Evolutionary conservation across 2,797 vertebrate genomes (phyloP), one percentile per base, ranked within the genome.

Genomic region (Odontamblyopus rebecca): DNA sequence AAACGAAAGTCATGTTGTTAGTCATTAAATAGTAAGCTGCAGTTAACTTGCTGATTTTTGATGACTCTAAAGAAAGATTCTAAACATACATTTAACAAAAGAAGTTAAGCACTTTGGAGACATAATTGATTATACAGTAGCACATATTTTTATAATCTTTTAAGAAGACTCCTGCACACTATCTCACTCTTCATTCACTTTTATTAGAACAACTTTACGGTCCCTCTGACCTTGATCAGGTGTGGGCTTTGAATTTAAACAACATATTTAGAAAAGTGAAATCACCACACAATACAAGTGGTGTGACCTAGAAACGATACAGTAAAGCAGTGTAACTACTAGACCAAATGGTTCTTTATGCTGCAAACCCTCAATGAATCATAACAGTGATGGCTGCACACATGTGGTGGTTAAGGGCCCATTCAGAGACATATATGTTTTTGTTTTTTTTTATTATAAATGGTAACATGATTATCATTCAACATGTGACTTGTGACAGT

Each of bases 371-470:
- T 44, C 41, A 44, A 26, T 71, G 53, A 41, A 30, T 27, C n/a
- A 68, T 44, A 67, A 75, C 57, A 78, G 70, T 38, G 19, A 59
- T 1, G 12, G 50, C 16, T 38, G 67, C 1, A 6, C 19, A 4
- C 63, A 38, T 50, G 26, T 44, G 32, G 12, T 13, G 2, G 12
- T 44, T 23, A n/a, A 7, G 0, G 0, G 23, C 2, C 27, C 4
- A 78, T 83, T 78, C 56, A 77, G 63, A 67, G 26, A 23, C 5
- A 63, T 66, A 61, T 4, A 68, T 73, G 79, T 23, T 60, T 48
- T 48, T 1, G 44, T 48, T 15, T 19, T 19, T 76, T 61, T 73
- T 1, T 76, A 73, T 54, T 12, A 73, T 66, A 64, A 83, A 75
- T 2, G 23, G 18, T 53, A 61, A 18, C 44, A 4, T 19, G 44